Evolutionary conservation across 2,797 vertebrate genomes (phyloP).

Genomic region (Scarus forsteni): DNA sequence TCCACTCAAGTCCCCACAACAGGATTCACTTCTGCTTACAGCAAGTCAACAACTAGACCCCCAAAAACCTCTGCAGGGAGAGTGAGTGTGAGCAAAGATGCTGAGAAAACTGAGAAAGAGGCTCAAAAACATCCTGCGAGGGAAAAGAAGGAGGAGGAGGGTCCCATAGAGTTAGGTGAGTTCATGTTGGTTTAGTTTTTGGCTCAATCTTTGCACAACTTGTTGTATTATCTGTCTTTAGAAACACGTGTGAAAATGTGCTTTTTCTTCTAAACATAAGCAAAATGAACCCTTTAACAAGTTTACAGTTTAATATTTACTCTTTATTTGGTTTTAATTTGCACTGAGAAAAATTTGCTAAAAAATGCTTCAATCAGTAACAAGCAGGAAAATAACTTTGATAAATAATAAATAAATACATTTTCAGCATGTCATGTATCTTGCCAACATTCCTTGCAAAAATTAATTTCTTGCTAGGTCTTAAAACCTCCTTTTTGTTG

Average conservation of each 20-base stretch:
- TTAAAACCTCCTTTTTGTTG: no score
- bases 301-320: background rate
- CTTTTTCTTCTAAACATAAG: background rate
- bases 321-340: background rate
- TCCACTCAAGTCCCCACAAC: conserved; percentile 27
- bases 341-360: background rate
- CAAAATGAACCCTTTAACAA: background rate
- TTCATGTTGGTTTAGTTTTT: background rate
- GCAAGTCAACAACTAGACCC: conserved; percentile 36
- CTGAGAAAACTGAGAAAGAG: conserved; percentile 29
- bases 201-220: background rate
- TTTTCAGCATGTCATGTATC: no score
- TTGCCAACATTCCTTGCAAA: no score
- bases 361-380: no score
- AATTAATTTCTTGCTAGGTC: no score
- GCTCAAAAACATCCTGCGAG: conserved; percentile 10
- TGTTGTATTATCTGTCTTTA: background rate
- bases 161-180: conserved; percentile 72
- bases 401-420: no score
- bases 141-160: conserved; percentile 40
- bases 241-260: background rate
- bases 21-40: conserved; percentile 13
- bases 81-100: conserved; percentile 36
- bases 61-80: conserved; percentile 20
- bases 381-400: no score